These are phyloP conservation scores for Sebastes vulpes DNA, from an alignment of 2,797 vertebrate genomes.

Conservation along the genomic window DNA sequence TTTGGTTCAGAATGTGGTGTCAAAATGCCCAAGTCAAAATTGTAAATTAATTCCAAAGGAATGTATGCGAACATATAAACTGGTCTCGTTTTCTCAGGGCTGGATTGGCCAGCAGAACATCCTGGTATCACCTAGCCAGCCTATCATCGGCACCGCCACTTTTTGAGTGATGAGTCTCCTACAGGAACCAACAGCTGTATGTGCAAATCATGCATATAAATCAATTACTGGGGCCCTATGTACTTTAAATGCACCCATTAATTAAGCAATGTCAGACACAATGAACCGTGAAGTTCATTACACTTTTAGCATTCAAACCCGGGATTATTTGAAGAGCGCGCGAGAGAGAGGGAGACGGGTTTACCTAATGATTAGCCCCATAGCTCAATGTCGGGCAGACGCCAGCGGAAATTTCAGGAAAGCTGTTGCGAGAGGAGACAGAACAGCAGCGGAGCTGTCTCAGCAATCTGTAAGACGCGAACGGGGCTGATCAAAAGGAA, in stretches of 20 bases:
- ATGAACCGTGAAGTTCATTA: slow-evolving; percentile 99
- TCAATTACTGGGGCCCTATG: slow-evolving; percentile 98
- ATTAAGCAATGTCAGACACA: slow-evolving; percentile 99
- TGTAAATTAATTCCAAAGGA: slow-evolving; percentile 25
- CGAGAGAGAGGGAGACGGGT: slow-evolving; percentile 84
- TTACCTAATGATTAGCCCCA: slow-evolving; percentile 96
- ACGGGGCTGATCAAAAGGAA: slow-evolving; percentile 54
- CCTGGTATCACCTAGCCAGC: slow-evolving; percentile 69
- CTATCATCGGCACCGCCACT: slow-evolving; percentile 82
- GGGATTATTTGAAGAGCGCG: slow-evolving; percentile 94
- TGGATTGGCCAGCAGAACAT: slow-evolving; percentile 53
- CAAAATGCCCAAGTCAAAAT: slow-evolving; percentile 22
- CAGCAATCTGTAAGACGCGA: slow-evolving; percentile 48
- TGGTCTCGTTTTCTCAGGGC: slow-evolving; percentile 34
- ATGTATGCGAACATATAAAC: slow-evolving; percentile 23
- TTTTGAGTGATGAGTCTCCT: slow-evolving; percentile 99
- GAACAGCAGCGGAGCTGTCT: slow-evolving; percentile 63
- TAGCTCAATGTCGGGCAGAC: slow-evolving; percentile 87
- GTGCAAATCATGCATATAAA: slow-evolving; percentile 99
- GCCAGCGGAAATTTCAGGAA: slow-evolving; percentile 82
- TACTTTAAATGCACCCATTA: slow-evolving; percentile 99
- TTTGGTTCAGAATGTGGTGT: slow-evolving; percentile 18
- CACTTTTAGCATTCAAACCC: slow-evolving; percentile 98
- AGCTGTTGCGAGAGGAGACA: slow-evolving; percentile 64
- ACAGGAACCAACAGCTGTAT: slow-evolving; percentile 99